Evolutionary conservation across 2,113 vertebrate species (phyloP), one percentile per base, ranked within the genome.

Genomic region (mouse (Mus musculus)): DNA sequence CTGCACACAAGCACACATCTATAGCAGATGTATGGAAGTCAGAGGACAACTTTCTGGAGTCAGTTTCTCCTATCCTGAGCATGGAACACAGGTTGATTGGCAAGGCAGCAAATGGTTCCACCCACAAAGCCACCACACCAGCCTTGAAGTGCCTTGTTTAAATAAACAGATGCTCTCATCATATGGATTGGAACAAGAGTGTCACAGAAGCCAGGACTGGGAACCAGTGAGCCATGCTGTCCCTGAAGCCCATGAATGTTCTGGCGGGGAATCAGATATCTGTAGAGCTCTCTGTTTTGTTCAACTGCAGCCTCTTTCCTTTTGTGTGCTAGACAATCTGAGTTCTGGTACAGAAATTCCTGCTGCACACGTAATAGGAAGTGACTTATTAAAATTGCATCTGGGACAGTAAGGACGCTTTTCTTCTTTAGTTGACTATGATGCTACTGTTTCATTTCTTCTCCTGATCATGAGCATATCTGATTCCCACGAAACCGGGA

Each of bases 131-230:
- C 59, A 63, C 39, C 39, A 46, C 81, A 65, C 39, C 39, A 46
- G 61, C 82, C 82, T 26, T 65, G 61, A 89, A 82, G 61, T 46
- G 73, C 89, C 76, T 91, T 93, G 22, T 69, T 92, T 87, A 80
- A 80, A 89, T 8, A 95, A 89, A 82, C 78, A 46, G 63, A 54
- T 88, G 10, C 56, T 61, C 22, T 17, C 3, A 16, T 11, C n/a
- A 65, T 63, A 6, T 49, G 13, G 22, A 46, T 2, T 81, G 59
- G 33, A 56, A 5, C 22, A 20, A 76, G 78, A 22, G 26, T 71
- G 36, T 22, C 20, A 36, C 42, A 56, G 33, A 82, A 67, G 72
- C 22, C 4, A 24, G 39, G 5, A 28, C 22, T 73, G 16, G 2
- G 24, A 88, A 12, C 17, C 59, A 36, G 75, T 0, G 20, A 90